A percentile compares a stretch with the other conserved stretches of the same genome.
These are phyloP conservation scores for Petrocephalus sullivani DNA, from an alignment of 2,797 vertebrate species.

Conservation along the genomic window DNA sequence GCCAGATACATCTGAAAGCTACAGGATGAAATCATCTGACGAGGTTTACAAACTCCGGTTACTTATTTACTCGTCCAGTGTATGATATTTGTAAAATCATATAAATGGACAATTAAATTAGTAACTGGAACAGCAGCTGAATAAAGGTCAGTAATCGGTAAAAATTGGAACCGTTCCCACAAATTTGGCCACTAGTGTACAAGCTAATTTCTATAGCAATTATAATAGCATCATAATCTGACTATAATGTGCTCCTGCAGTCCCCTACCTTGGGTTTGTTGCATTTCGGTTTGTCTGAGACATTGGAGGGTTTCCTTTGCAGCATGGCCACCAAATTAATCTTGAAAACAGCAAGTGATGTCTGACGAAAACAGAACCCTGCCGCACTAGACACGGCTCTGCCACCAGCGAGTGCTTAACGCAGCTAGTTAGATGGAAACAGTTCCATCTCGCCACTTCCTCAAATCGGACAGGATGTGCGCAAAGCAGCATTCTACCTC, in stretches of 20 bases:
- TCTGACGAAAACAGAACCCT: background rate
- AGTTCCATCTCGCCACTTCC: conserved; percentile 54
- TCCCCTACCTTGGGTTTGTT: conserved; percentile 83
- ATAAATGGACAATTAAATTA: too few relatives aligned
- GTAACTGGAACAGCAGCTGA: too few relatives aligned
- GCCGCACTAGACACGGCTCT: conserved; percentile 18
- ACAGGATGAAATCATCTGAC: background rate
- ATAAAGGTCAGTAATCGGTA: too few relatives aligned
- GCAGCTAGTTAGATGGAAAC: conserved; percentile 27
- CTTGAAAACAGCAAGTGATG: background rate
- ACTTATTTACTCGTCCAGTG: too few relatives aligned
- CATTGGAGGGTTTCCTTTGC: conserved; percentile 84
- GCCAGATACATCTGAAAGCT: background rate
- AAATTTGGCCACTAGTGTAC: background rate
- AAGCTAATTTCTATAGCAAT: background rate
- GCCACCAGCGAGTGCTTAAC: conserved; percentile 39
- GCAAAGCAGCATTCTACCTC: conserved; percentile 44
- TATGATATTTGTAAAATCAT: too few relatives aligned
- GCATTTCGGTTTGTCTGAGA: conserved; percentile 82
- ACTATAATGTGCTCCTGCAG: background rate
- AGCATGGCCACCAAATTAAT: conserved; percentile 64
- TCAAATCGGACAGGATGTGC: conserved; percentile 67
- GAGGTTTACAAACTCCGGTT: background rate
- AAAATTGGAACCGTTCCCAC: too few relatives aligned
- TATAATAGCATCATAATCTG: background rate